These are phyloP conservation scores for Candidula unifasciata DNA, from an alignment of 2,888 invertebrate species.

Conservation along the genomic window DNA sequence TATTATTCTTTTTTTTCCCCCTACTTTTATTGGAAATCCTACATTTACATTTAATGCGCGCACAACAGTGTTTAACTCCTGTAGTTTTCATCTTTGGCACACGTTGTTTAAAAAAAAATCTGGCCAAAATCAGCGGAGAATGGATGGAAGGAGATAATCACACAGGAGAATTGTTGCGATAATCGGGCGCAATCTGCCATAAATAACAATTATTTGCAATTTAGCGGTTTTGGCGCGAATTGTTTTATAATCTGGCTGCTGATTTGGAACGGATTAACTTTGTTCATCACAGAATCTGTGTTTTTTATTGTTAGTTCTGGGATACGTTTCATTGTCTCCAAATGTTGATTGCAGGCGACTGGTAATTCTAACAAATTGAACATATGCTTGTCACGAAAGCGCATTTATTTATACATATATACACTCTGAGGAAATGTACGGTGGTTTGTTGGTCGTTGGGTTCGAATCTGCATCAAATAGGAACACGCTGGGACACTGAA, in stretches of 20 bases:
- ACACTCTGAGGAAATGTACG: no score
- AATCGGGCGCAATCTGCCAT: not conserved
- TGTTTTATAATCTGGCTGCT: not conserved
- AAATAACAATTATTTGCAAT: conserved; percentile 10
- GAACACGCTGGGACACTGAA: no score
- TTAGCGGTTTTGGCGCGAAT: conserved; percentile 7
- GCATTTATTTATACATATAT: no score
- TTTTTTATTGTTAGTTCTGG: not conserved
- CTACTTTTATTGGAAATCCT: not conserved
- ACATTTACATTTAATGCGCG: not conserved
- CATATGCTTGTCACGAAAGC: no score
- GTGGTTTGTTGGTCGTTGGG: no score
- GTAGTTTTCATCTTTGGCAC: not conserved
- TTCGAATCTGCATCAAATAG: no score
- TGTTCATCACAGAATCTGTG: not conserved
- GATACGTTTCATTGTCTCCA: not conserved
- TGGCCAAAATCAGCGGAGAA: not conserved
- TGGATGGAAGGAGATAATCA: not conserved
- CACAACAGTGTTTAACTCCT: not conserved
- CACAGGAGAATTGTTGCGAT: not conserved
- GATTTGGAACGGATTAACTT: not conserved
- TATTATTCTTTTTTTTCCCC: conserved; percentile 1
- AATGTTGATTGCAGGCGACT: not conserved
- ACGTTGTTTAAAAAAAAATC: not conserved
- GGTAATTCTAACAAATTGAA: not conserved